Base-by-base conservation (phyloP, 2,113 vertebrate genomes). In the Pardalotus punctatus region DNA sequence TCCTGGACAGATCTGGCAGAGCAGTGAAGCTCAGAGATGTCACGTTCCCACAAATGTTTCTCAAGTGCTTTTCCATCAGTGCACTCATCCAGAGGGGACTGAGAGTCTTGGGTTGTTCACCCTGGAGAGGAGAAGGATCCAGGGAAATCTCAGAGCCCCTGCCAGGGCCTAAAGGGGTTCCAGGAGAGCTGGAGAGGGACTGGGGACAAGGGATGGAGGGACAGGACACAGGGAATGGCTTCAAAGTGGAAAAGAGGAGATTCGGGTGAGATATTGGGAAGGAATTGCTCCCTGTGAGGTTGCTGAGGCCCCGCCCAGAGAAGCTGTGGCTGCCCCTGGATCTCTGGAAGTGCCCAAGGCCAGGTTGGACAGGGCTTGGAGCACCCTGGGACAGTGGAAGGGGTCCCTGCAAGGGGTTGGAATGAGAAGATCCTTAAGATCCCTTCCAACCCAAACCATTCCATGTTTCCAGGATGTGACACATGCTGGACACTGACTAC, bases 331-430 rank as follows among this genome's bases (percentile, higher is more conserved):
- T 76, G 29, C 21, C 4, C 17, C 70, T 67, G 62, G n/a, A 69
- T 9, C 29, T 25, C 29, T 82, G 62, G 21, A 5, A 61, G 12
- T 47, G 61, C 15, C 24, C 53, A 53, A 61, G 53, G n/a, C 3
- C 28, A 35, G 53, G 24, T 0, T 89, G 60, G 38, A 45, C 0
- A 0, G 24, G 7, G 16, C 1, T 45, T 67, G 38, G 86, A 60
- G 2, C 9, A 53, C 0, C 5, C 6, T 67, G 53, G 45, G 24
- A 0, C 1, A 9, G 38, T 35, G 29, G 70, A 3, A 82, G 6
- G 0, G 53, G n/a, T 31, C 29, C 22, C 27, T 72, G 24, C 33
- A 33, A 7, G 28, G 16, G 7, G 10, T 17, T 31, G 45, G 22
- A 50, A 50, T 14, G 7, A 36, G 10, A 28, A 17, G 12, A 73